Base-by-base conservation (phyloP, 2,888 invertebrate genomes). In the Mycalesis mineus region DNA sequence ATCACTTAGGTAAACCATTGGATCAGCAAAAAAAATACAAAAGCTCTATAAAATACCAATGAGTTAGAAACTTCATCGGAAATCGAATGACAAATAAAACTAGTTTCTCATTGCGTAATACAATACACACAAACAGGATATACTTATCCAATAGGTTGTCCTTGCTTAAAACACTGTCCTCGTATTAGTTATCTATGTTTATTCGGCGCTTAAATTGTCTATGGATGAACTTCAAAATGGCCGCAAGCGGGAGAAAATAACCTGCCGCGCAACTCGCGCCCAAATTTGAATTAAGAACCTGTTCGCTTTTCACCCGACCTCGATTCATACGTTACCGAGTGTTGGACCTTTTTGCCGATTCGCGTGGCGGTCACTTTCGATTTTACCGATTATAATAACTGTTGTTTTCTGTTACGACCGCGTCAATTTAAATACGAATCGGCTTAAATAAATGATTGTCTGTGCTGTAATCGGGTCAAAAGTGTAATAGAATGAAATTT, bases 251-350 rank as follows among this genome's bases (percentile, higher is more conserved):
- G 79, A 78, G 82, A 84, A 84, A 84, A 79, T 73, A 72, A 82
- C 80, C 75, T 81, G 84, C 73, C 68, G 56, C 58, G 45, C 36
- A 11, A 36, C 36, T 45, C 45, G 65, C 68, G 69, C 69, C 75
- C 73, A 75, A 82, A 80, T 82, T 80, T 72, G 70, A 80, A 78
- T 73, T 73, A 69, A 81, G 74, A 85, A 85, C 87, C 80, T 80
- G 87, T 81, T 82, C 72, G 68, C 73, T 80, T 85, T 83, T 76
- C 80, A 74, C 72, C 70, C 70, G 78, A 76, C 83, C 84, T 75
- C 81, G 72, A 78, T 84, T 70, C 63, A 45, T 59, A 64, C 62
- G 11, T 11, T 11, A 41, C 40, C 2, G 39, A 40, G 14, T 14
- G 54, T 22, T 57, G 57, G 65, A 70, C 65, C 78, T 80, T 80